Evolutionary conservation across 2,797 vertebrate species (phyloP), one percentile per base, ranked within the genome.

Genomic region (Falco cherrug): DNA sequence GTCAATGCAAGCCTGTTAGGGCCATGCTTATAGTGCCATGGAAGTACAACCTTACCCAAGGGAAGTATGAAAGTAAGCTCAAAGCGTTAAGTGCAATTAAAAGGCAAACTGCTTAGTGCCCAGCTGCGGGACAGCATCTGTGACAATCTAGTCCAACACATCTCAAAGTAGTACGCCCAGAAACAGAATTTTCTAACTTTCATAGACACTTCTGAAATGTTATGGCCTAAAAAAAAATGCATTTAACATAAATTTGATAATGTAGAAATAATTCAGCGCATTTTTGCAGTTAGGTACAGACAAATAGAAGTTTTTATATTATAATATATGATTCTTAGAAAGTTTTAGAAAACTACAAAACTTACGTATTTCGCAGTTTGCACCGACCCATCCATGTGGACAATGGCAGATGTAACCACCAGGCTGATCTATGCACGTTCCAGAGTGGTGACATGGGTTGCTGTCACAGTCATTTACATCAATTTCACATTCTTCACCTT

Each of bases 331-430:
- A 20, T 16, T 76, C 69, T 53, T 28, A 65, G 29, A 74, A 67
- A 22, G 33, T 16, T 41, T 74, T 68, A 64, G n/a, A 76, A 79
- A 89, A 63, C 9, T 29, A 28, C 10, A 88, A 74, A 91, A 99
- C 99, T 99, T 98, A 99, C 99, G 98, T 98, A 99, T 99, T 98
- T 99, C 99, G 56, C 99, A 99, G 98, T 98, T 99, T 79, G 99
- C 98, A 29, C 99, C 99, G 14, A 99, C 99, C 99, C 99, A 99
- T 75, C 99, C 99, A 15, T 98, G 99, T 7, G 98, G 99, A 96
- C 99, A 99, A 96, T 99, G 99, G 94, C 99, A 99, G 87, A 96
- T 98, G 75, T 99, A 99, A 90, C 99, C 98, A 47, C 99, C 99
- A 96, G 98, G 98, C 96, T 99, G 99, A 98, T 99, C 99, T 83